phyloP scores from a whole-genome alignment of 2,797 vertebrate species.

The Gastrophryne carolinensis region DNA sequence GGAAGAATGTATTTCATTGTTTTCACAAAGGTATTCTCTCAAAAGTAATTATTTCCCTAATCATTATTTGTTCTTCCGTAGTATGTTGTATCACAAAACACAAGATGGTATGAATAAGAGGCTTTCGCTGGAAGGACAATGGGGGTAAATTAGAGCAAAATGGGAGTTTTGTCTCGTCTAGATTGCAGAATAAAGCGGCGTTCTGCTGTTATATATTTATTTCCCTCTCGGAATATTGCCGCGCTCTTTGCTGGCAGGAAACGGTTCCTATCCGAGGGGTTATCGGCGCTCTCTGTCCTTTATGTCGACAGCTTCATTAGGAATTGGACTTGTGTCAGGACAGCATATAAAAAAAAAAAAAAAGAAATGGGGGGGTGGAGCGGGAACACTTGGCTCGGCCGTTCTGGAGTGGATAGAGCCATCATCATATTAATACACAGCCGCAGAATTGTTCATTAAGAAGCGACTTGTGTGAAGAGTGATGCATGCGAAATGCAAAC shows the following conservation, averaged over 20 bases:
- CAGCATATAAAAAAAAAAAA: slow-evolving; percentile 63
- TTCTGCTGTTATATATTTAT: slow-evolving; percentile 65
- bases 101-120: slow-evolving; percentile 71
- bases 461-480: slow-evolving; percentile 73
- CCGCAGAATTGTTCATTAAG: slow-evolving; percentile 73
- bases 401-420: slow-evolving; percentile 70
- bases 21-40: slow-evolving; percentile 68
- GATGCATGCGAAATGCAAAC: slow-evolving; percentile 70
- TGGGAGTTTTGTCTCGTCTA: slow-evolving; percentile 76
- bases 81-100: slow-evolving; percentile 74
- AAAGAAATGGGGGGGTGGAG: no score
- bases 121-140: slow-evolving; percentile 75
- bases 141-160: slow-evolving; percentile 76
- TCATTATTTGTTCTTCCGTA: slow-evolving; percentile 65
- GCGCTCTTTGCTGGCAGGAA: slow-evolving; percentile 71
- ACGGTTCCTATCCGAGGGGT: slow-evolving; percentile 74
- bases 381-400: slow-evolving; percentile 72
- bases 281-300: slow-evolving; percentile 78
- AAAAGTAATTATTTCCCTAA: slow-evolving; percentile 72
- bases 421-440: slow-evolving; percentile 74
- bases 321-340: slow-evolving; percentile 74
- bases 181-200: slow-evolving; percentile 77
- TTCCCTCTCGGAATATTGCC: slow-evolving; percentile 59
- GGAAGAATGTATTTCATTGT: slow-evolving; percentile 69
- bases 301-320: slow-evolving; percentile 76